Evolutionary conservation across 2,797 vertebrate genomes (phyloP), one percentile per base, ranked within the genome.

Genomic region (Enteromius argenteus): DNA sequence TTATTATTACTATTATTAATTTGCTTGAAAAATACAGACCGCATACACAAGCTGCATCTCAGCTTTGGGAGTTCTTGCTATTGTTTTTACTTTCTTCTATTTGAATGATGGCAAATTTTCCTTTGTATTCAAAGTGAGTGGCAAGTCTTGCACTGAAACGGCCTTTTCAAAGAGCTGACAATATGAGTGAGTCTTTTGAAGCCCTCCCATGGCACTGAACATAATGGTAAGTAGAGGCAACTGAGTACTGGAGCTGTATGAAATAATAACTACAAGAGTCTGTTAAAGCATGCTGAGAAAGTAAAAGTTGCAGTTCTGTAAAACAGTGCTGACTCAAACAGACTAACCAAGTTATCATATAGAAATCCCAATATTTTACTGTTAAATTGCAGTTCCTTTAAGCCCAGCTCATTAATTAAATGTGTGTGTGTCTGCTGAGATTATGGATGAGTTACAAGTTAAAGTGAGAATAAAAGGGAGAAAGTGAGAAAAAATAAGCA

Each of bases 61-160:
- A 66, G 35, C 15, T 21, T 49, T 67, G 49, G 21, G 62, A 77
- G 49, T 68, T 76, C 72, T 44, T n/a, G 42, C 56, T 37, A 74
- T 62, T 66, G 69, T 82, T 81, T 69, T 80, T 62, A 77, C 46
- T 14, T 8, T 68, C 35, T 58, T 76, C 60, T 80, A 6, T 84
- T 49, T 81, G 67, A 87, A 81, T 51, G 17, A 81, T 87, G 73
- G 84, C 64, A 82, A 69, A 71, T 81, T 66, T 81, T 56, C 51
- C 44, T 81, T 87, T 77, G 79, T 62, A 32, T 77, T 60, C 19
- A 66, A 71, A 73, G 46, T 79, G 53, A 85, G 73, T 64, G 68
- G 53, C 74, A 35, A 27, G 32, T 19, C 64, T 71, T 72, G 67
- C 19, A 79, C 35, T 81, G 62, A 78, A 84, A 71, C 35, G 39